Conservation (phyloP, 2,113 vertebrate genomes). For the Nycticebus coucang region DNA sequence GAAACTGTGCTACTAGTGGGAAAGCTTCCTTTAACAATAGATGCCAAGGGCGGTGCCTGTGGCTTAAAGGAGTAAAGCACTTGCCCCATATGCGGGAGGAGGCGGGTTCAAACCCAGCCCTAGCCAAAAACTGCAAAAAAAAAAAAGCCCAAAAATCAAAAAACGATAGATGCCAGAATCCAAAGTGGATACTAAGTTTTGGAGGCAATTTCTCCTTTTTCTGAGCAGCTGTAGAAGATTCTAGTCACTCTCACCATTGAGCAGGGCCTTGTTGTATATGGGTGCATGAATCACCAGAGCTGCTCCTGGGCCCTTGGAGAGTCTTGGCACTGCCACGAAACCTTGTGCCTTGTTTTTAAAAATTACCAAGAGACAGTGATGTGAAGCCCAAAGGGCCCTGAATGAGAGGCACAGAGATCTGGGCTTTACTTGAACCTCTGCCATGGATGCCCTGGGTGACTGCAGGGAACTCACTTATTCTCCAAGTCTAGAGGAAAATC, state of each 20-base stretch:
- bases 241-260: conserved; percentile 42
- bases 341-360: not conserved
- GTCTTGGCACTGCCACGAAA: too few relatives aligned
- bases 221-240: conserved; percentile 85
- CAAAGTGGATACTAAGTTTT: conserved; percentile 93
- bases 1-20: conserved; percentile 93
- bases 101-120: too few relatives aligned
- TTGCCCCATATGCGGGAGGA: too few relatives aligned
- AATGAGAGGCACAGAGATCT: not conserved
- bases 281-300: too few relatives aligned
- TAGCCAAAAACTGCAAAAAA: too few relatives aligned
- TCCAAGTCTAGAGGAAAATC: not conserved
- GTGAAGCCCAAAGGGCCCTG: not conserved
- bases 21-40: conserved; percentile 88
- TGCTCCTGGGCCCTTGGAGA: too few relatives aligned
- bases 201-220: conserved; percentile 87
- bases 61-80: too few relatives aligned
- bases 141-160: too few relatives aligned
- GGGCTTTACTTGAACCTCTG: not conserved
- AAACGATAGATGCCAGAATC: conserved; percentile 91
- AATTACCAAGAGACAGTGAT: not conserved
- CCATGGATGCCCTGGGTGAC: not conserved
- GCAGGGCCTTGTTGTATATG: too few relatives aligned
- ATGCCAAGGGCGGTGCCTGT: too few relatives aligned
- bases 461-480: not conserved